A percentile compares a stretch with the other conserved stretches of the same genome.
Conservation (phyloP, 2,113 vertebrate species). For the Podarcis raffonei region DNA sequence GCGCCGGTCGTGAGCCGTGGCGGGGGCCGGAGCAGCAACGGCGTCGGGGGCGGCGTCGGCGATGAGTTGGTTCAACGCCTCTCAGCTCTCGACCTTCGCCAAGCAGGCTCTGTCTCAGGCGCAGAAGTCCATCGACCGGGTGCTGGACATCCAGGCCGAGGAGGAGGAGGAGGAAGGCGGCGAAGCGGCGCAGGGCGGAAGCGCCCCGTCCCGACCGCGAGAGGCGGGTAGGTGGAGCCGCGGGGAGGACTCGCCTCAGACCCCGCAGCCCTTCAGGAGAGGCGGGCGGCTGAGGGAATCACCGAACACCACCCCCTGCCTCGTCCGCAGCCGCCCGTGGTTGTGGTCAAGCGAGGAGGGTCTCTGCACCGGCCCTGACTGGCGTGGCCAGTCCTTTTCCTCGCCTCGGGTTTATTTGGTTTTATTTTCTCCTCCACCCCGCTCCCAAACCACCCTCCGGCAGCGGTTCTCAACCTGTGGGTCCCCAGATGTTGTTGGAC, state of each 20-base stretch:
- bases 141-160: slow-evolving; percentile 95
- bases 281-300: not conserved
- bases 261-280: too few species aligned
- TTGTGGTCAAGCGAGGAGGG: not conserved
- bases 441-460: not conserved
- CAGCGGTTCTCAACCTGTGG: too few species aligned
- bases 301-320: too few species aligned
- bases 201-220: not conserved
- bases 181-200: not conserved
- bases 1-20: not conserved
- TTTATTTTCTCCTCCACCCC: not conserved
- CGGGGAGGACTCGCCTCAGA: not conserved
- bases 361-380: not conserved
- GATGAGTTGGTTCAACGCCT: slow-evolving; percentile 99
- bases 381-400: not conserved
- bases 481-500: too few species aligned
- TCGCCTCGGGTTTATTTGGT: not conserved
- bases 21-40: too few species aligned
- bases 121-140: slow-evolving; percentile 97
- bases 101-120: slow-evolving; percentile 97
- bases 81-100: slow-evolving; percentile 95
- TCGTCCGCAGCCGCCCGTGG: too few species aligned
- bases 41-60: slow-evolving; percentile 8
- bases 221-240: not conserved
- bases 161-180: slow-evolving; percentile 58